Evolutionary conservation across 2,113 vertebrate genomes (phyloP).

Genomic region (Mionectes macconnelli): DNA sequence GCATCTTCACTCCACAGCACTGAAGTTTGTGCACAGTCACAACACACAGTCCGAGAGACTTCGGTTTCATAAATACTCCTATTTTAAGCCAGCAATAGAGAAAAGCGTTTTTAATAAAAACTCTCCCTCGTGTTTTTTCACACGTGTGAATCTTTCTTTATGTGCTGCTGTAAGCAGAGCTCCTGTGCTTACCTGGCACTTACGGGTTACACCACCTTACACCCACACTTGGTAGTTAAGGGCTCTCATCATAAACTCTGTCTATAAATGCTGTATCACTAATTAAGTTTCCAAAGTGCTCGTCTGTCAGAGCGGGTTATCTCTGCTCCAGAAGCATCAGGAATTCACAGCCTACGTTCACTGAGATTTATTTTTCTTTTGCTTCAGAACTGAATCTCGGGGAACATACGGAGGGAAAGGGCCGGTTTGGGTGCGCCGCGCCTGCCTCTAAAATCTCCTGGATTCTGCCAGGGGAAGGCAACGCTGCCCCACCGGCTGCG

Average conservation of each 20-base stretch:
- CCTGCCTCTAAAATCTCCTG: too few relatives aligned
- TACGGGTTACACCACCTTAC: accelerated
- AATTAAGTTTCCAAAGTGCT: background rate
- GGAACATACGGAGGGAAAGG: accelerated
- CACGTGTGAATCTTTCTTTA: accelerated
- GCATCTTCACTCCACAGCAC: background rate
- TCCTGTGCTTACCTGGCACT: background rate
- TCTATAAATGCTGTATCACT: background rate
- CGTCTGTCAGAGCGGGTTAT: accelerated
- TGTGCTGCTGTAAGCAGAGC: background rate
- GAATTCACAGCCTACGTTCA: background rate
- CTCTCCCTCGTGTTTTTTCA: background rate
- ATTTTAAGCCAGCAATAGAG: background rate
- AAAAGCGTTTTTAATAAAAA: background rate
- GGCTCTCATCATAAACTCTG: background rate
- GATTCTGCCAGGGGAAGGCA: background rate
- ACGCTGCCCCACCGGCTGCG: background rate
- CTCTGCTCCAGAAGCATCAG: background rate
- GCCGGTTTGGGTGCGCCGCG: accelerated
- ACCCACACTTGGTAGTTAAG: background rate
- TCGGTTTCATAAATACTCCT: background rate
- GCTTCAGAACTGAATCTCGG: background rate
- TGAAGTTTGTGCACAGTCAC: accelerated
- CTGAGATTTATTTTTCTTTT: background rate
- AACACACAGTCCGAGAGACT: accelerated